Evolutionary conservation across 1,140 invertebrate genomes (phyloP), one percentile per base, ranked within the genome.

Genomic region (Lithobius niger): DNA sequence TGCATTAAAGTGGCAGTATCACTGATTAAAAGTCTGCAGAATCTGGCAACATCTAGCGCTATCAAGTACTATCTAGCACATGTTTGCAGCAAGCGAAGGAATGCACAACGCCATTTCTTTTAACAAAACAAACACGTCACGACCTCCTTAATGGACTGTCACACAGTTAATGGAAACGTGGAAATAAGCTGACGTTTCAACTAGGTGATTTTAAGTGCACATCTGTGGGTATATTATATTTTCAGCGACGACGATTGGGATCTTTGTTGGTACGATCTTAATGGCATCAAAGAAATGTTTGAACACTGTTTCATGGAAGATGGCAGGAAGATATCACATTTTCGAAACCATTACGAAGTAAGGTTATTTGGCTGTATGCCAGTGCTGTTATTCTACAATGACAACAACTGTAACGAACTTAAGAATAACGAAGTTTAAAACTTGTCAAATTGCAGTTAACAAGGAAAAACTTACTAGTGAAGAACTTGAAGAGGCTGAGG

Each of bases 391-490:
- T 36, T 45, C 22, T 45, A 21, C 44, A 47, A 47, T 15, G 15
- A 13, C 10, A 47, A 13, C 44, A 47, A 15, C 10, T 47, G 44
- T 10, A 36, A 10, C n/a, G 10, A 36, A 36, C n/a, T 36, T 36
- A n/a, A 36, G n/a, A 36, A n/a, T 10, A 10, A 10, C 10, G 10
- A 36, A 36, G n/a, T 36, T 36, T 36, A 10, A n/a, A 36, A 10
- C n/a, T 36, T 36, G 6, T 36, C 13, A 6, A 13, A 47, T 47
- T 47, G 13, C 22, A 50, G 59, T 64, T 81, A 22, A 79, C 78
- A 2, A 67, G 77, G 10, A 81, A 81, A 61, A 78, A 80, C 62
- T 67, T 76, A 22, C 74, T 80, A 58, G 73, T 73, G 36, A 74
- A 79, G 55, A 81, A 81, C 61, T 69, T 81, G 27, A 77, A 76